Percentiles rank a stretch among this genome's conserved stretches.
Evolutionary conservation across 2,113 vertebrate genomes (phyloP).

Genomic region (Etia nguti): DNA sequence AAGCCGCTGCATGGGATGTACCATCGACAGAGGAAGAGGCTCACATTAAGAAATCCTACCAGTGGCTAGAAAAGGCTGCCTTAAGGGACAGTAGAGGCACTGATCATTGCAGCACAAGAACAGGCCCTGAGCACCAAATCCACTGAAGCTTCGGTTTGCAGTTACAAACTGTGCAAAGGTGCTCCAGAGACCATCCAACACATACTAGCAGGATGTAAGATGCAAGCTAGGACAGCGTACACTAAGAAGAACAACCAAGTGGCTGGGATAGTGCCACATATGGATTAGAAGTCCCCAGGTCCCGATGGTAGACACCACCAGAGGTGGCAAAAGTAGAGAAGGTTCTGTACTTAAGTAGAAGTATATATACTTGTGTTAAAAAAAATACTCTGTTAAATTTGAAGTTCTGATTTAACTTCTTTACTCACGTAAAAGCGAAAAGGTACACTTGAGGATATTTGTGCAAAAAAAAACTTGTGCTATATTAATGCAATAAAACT

Average conservation of each 20-base stretch:
- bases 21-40: background rate
- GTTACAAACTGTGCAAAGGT: background rate
- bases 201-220: background rate
- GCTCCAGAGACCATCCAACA: background rate
- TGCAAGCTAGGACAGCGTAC: background rate
- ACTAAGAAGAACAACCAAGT: background rate
- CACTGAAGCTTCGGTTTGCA: background rate
- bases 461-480: background rate
- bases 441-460: fast-evolving
- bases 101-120: background rate
- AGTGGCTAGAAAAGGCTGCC: background rate
- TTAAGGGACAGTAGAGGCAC: background rate
- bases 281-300: background rate
- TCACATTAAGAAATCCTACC: background rate
- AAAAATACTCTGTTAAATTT: background rate
- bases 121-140: background rate
- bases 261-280: background rate
- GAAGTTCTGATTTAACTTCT: background rate
- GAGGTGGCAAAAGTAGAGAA: background rate
- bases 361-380: fast-evolving
- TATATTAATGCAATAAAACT: background rate
- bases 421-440: background rate
- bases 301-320: background rate
- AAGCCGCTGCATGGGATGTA: background rate
- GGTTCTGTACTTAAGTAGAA: fast-evolving